Conservation (phyloP, 2,797 vertebrate genomes). For the Enteromius afrohamiltoni region DNA sequence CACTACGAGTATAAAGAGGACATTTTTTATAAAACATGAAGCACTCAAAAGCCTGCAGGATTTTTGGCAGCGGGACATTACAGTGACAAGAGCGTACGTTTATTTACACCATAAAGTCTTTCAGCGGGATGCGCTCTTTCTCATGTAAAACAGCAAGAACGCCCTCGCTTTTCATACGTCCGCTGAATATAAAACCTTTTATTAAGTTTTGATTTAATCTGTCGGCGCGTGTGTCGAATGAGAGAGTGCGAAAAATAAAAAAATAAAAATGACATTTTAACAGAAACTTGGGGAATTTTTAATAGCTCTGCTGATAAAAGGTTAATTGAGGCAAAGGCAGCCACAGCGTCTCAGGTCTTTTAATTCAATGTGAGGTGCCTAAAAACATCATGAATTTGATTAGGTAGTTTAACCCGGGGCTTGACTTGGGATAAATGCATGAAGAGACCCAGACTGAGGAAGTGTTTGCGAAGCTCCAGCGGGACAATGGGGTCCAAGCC, state of each 20-base stretch:
- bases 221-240: not conserved
- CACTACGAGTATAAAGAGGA: not conserved
- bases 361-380: slow-evolving; percentile 55
- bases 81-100: not conserved
- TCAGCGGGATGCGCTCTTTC: slow-evolving; percentile 6
- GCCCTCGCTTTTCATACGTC: slow-evolving; percentile 2
- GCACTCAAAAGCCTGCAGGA: slow-evolving; percentile 14
- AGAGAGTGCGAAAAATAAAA: not conserved
- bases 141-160: slow-evolving; percentile 43
- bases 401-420: slow-evolving; percentile 60
- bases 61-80: slow-evolving; percentile 26
- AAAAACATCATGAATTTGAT: slow-evolving; percentile 50
- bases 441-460: not conserved
- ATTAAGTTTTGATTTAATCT: slow-evolving; percentile 36
- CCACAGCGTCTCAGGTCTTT: slow-evolving; percentile 46
- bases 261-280: slow-evolving; percentile 6
- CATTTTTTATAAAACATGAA: slow-evolving; percentile 48
- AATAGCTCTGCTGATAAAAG: slow-evolving; percentile 63
- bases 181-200: slow-evolving; percentile 19
- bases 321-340: slow-evolving; percentile 64
- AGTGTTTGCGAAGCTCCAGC: not conserved
- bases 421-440: slow-evolving; percentile 40
- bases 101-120: slow-evolving; percentile 28
- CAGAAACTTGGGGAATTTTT: slow-evolving; percentile 55
- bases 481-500: not conserved